Base-by-base conservation (phyloP, 2,113 vertebrate species). In the Rhea americana region DNA sequence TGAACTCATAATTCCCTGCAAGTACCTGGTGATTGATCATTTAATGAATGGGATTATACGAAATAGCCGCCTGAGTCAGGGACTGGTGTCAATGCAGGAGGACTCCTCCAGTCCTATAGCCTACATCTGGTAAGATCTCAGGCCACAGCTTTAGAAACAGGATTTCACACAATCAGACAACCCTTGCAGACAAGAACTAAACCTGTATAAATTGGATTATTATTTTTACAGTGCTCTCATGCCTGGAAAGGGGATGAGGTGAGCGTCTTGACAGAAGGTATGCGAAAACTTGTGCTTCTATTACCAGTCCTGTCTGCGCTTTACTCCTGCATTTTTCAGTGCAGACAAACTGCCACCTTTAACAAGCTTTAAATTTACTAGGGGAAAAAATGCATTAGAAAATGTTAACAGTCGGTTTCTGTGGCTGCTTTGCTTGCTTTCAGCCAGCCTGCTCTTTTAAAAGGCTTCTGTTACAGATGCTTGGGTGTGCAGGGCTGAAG, bases 131-230 rank as follows among this genome's bases (percentile, higher is more conserved):
- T 2, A 18, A 53, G 28, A 48, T 6, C 10, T 53, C 39, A 32
- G 47, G 26, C 20, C 41, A 41, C 26, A 41, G 26, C 47, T 21
- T 75, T 65, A 67, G 30, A 43, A 55, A 67, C 5, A 43, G 26
- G 15, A 7, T 30, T 26, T 58, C 37, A 21, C 0, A 0, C 53
- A 21, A 21, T 35, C 2, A 2, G 56, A 17, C 35, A 71, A 47
- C n/a, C n/a, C 32, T 30, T 63, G 47, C 58, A 72, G 16, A 10
- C 55, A 72, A 67, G 13, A 55, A 16, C 18, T 25, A 43, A n/a
- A 11, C 10, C 39, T 1, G 0, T 53, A 7, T n/a, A 47, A 61
- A 70, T 9, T 11, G 55, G 30, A 41, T 7, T 13, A 3, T 30
- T 5, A 1, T 30, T 67, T 11, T 28, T 6, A 73, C 45, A 47